Conservation (phyloP, 2,113 vertebrate genomes). For the Eulemur rufifrons region DNA sequence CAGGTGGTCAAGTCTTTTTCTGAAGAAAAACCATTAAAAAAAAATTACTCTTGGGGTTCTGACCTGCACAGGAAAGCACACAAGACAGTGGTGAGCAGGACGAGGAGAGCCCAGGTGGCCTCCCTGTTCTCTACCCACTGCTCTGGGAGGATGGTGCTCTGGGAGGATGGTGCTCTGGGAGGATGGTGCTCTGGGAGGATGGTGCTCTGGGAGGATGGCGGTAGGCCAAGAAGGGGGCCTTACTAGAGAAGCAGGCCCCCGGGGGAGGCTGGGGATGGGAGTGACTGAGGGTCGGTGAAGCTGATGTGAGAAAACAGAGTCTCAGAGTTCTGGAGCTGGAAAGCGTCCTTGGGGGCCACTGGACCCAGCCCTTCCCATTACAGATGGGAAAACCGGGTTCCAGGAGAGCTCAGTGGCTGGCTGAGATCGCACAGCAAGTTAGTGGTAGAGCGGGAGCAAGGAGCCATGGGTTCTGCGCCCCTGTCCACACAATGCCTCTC, state of each 20-base stretch:
- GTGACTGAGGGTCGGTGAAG: neutral
- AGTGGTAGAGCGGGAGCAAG: neutral
- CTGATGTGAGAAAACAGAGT: neutral
- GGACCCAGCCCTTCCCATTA: neutral
- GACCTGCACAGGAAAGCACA: neutral
- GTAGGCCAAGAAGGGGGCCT: neutral
- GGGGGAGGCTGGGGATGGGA: neutral
- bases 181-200: neutral
- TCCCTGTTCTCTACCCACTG: neutral
- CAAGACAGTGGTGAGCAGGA: too few relatives aligned
- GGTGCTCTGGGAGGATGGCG: neutral
- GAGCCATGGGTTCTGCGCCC: neutral
- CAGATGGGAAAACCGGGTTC: neutral
- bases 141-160: neutral
- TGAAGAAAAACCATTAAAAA: neutral
- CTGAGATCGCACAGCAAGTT: neutral
- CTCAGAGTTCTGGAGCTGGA: neutral
- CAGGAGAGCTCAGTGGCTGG: neutral
- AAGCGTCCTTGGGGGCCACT: neutral
- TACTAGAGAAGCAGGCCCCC: neutral
- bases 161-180: neutral
- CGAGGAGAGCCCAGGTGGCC: neutral
- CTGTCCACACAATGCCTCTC: neutral
- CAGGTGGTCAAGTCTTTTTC: neutral
- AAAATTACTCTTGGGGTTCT: neutral